Evolutionary conservation across 2,888 invertebrate genomes (phyloP).

Genomic region (Spicauda simplicius): DNA sequence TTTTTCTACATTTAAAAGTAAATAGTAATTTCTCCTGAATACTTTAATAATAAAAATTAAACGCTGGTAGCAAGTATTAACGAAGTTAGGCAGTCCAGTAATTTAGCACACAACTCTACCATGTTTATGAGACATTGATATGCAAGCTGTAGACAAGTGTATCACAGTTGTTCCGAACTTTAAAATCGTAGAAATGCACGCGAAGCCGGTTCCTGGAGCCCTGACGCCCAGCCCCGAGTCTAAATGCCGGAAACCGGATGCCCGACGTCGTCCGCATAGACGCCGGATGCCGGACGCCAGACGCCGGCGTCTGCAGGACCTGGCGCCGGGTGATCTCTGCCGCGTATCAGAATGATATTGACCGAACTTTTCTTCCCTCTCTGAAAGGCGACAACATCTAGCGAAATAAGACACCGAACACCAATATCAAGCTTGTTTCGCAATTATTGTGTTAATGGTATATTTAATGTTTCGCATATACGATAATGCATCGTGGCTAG

Average conservation of each 20-base stretch:
- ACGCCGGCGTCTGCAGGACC: too few relatives aligned
- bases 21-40: not conserved
- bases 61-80: too few relatives aligned
- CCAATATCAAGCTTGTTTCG: too few relatives aligned
- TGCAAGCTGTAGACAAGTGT: conserved; percentile 9
- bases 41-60: not conserved
- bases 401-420: too few relatives aligned
- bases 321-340: not conserved
- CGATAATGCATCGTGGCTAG: too few relatives aligned
- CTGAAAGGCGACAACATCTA: too few relatives aligned
- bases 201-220: not conserved
- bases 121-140: not conserved
- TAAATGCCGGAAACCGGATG: not conserved
- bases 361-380: too few relatives aligned
- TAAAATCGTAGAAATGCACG: too few relatives aligned
- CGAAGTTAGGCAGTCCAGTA: not conserved
- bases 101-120: not conserved
- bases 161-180: conserved; percentile 1
- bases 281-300: not conserved
- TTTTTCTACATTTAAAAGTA: not conserved
- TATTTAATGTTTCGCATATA: too few relatives aligned
- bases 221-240: not conserved
- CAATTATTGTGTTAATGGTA: too few relatives aligned
- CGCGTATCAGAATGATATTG: not conserved
- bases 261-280: too few relatives aligned